phyloP scores from a whole-genome alignment of 2,888 invertebrate species.

The Drosophila sordidapex region DNA sequence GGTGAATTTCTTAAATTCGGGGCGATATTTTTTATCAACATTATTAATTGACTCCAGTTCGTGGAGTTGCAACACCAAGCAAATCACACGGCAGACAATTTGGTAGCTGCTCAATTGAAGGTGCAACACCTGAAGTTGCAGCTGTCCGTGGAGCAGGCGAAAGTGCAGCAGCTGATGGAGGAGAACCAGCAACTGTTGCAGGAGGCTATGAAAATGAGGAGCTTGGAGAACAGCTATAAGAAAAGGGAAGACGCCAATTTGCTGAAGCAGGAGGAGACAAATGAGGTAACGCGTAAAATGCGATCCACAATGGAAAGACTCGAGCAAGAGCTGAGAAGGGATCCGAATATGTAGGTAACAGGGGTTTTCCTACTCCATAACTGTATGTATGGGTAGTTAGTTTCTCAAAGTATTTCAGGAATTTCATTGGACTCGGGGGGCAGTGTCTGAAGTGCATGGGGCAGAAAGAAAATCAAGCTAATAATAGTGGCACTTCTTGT shows the following conservation, averaged over 20 bases:
- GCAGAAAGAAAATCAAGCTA: not conserved
- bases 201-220: conserved; percentile 55
- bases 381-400: conserved; percentile 4
- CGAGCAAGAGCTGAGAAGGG: not conserved
- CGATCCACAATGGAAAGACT: conserved; percentile 25
- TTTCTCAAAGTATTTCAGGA: conserved; percentile 18
- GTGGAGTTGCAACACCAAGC: conserved; percentile 56
- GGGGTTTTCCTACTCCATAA: not conserved
- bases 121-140: conserved; percentile 62
- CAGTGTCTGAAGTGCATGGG: not conserved
- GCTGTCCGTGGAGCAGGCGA: conserved; percentile 64
- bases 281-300: conserved; percentile 29
- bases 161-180: conserved; percentile 19
- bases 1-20: conserved; percentile 1
- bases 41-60: conserved; percentile 20
- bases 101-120: conserved; percentile 64
- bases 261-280: conserved; percentile 49
- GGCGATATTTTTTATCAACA: conserved; percentile 1
- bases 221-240: conserved; percentile 34
- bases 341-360: conserved; percentile 20
- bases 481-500: not conserved
- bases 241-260: conserved; percentile 44
- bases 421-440: not conserved
- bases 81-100: conserved; percentile 61
- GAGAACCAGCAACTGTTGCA: conserved; percentile 62